phyloP scores from a whole-genome alignment of 2,113 vertebrate genomes.

The Gambusia affinis region DNA sequence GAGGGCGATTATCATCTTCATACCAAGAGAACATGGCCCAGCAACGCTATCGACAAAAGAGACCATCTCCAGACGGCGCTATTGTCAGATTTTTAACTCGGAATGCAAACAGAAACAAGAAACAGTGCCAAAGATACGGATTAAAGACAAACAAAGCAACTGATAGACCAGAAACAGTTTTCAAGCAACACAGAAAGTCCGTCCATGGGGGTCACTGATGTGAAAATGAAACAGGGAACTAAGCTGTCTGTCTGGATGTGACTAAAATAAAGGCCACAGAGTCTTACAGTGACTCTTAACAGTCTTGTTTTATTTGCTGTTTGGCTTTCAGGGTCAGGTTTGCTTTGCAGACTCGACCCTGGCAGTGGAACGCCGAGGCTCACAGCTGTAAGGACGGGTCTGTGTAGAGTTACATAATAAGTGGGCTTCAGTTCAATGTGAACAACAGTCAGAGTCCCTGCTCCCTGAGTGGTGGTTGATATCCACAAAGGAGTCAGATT shows the following conservation, averaged over 20 bases:
- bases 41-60: not conserved
- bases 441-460: too few relatives aligned
- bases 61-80: not conserved
- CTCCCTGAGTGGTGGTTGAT: too few relatives aligned
- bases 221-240: not conserved
- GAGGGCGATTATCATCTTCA: conserved; percentile 1
- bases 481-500: too few relatives aligned
- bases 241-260: not conserved
- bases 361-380: too few relatives aligned
- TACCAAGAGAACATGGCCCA: not conserved
- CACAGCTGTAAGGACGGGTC: too few relatives aligned
- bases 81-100: not conserved
- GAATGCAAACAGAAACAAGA: not conserved
- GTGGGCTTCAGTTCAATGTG: too few relatives aligned
- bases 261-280: too few relatives aligned
- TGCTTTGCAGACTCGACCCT: too few relatives aligned
- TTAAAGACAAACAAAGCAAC: not conserved
- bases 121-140: conserved; percentile 5
- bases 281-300: not conserved
- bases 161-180: not conserved
- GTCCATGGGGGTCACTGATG: not conserved
- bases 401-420: too few relatives aligned
- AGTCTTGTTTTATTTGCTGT: too few relatives aligned
- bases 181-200: not conserved
- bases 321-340: too few relatives aligned